These are phyloP conservation scores for Phengaris arion DNA, from an alignment of 2,888 invertebrate genomes.

Conservation along the genomic window DNA sequence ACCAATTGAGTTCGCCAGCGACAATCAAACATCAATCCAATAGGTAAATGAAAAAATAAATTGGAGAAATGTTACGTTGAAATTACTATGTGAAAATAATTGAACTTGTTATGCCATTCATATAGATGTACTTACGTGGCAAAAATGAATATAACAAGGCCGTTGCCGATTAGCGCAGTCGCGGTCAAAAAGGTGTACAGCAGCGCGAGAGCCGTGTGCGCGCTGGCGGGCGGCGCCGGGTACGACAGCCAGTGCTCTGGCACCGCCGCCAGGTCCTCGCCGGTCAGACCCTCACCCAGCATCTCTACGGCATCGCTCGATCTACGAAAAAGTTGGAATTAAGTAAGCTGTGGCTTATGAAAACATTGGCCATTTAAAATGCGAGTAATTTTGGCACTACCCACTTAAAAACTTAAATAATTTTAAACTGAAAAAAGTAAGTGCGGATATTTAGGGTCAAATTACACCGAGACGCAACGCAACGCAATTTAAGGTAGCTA, in stretches of 20 bases:
- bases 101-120: too few relatives aligned
- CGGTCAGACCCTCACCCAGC: conserved; percentile 88
- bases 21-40: too few relatives aligned
- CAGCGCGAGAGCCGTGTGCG: conserved; percentile 88
- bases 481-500: too few relatives aligned
- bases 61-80: too few relatives aligned
- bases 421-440: not conserved
- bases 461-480: too few relatives aligned
- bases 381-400: too few relatives aligned
- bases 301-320: conserved; percentile 63
- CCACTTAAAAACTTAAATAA: not conserved
- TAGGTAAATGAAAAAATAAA: too few relatives aligned
- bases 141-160: conserved; percentile 91
- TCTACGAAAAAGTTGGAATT: conserved; percentile 40
- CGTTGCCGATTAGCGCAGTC: conserved; percentile 87
- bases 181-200: conserved; percentile 87
- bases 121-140: conserved; percentile 79
- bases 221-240: conserved; percentile 88
- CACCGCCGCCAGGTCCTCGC: conserved; percentile 86
- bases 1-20: too few relatives aligned
- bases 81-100: too few relatives aligned
- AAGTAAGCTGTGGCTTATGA: not conserved
- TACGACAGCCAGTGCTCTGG: conserved; percentile 90
- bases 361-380: too few relatives aligned
- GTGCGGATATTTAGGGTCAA: too few relatives aligned